Evolutionary conservation across 2,888 invertebrate species (phyloP).

Genomic region (Drosophila anomelani): DNA sequence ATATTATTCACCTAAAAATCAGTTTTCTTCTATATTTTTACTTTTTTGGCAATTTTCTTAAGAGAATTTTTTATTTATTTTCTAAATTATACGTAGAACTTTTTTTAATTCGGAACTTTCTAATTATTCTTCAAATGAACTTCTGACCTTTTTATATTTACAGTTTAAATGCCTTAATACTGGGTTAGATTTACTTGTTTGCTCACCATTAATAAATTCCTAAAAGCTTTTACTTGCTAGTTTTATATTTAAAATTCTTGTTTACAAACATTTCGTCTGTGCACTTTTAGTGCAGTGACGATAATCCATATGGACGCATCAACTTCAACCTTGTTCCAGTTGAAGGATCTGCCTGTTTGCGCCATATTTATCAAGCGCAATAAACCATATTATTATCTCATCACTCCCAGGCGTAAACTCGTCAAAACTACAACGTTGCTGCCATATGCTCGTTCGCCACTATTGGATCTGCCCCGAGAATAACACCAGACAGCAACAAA

Average conservation of each 20-base stretch:
- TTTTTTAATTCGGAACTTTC: not conserved
- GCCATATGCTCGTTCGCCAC: constrained; percentile 29
- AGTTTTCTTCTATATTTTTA: too few relatives aligned
- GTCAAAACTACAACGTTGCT: constrained; percentile 25
- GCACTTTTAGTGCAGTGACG: not conserved
- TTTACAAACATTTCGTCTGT: not conserved
- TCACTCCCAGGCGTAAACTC: constrained; percentile 35
- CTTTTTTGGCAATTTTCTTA: not conserved
- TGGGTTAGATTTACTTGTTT: too few relatives aligned
- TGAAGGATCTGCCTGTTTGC: constrained; percentile 16
- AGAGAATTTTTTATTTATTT: not conserved
- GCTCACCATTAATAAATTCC: not conserved
- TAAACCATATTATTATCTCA: constrained; percentile 42
- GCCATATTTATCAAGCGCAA: constrained; percentile 21
- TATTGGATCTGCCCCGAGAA: constrained; percentile 30
- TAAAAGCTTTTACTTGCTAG: not conserved
- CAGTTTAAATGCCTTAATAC: too few relatives aligned
- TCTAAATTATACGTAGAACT: not conserved
- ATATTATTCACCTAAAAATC: too few relatives aligned
- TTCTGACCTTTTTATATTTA: not conserved
- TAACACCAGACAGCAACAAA: not conserved
- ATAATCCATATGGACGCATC: constrained; percentile 15
- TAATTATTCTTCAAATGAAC: not conserved
- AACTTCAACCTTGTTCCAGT: constrained; percentile 18
- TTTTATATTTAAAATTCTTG: not conserved